Conservation (phyloP, 2,888 invertebrate genomes). For the Drosophila paranaensis region DNA sequence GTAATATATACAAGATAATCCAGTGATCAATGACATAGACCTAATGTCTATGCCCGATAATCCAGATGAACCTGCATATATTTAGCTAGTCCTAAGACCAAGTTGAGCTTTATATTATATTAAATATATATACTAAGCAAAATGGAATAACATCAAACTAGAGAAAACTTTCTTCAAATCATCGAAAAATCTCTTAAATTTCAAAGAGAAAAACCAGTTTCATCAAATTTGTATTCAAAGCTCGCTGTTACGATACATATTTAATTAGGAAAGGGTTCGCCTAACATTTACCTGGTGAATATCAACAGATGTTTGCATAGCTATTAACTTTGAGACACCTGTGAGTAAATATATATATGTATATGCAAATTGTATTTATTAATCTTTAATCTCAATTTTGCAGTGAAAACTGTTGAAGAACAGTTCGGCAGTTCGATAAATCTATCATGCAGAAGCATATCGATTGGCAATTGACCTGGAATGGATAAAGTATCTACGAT, state of each 20-base stretch:
- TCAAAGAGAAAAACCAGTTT: neutral
- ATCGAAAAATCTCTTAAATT: neutral
- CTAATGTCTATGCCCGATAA: conserved; percentile 30
- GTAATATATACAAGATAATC: conserved; percentile 1
- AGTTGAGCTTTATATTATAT: neutral
- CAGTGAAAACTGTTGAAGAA: neutral
- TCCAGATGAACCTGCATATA: conserved; percentile 8
- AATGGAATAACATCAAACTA: neutral
- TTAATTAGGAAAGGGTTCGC: neutral
- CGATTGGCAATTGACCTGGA: neutral
- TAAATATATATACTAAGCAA: neutral
- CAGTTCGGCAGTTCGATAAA: no score
- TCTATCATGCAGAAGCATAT: neutral
- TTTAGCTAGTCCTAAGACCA: neutral
- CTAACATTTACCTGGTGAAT: neutral
- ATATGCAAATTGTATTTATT: neutral
- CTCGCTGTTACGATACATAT: conserved; percentile 6
- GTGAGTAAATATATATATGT: neutral
- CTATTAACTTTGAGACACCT: neutral
- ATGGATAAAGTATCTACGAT: neutral
- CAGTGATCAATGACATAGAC: conserved; percentile 34
- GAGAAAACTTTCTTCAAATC: neutral
- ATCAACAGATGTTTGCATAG: neutral
- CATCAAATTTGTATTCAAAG: neutral
- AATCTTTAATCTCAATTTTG: neutral